Percentiles rank a stretch among this genome's conserved stretches.
phyloP scores from a whole-genome alignment of 2,888 invertebrate species.

The Cistogaster globosa region DNA sequence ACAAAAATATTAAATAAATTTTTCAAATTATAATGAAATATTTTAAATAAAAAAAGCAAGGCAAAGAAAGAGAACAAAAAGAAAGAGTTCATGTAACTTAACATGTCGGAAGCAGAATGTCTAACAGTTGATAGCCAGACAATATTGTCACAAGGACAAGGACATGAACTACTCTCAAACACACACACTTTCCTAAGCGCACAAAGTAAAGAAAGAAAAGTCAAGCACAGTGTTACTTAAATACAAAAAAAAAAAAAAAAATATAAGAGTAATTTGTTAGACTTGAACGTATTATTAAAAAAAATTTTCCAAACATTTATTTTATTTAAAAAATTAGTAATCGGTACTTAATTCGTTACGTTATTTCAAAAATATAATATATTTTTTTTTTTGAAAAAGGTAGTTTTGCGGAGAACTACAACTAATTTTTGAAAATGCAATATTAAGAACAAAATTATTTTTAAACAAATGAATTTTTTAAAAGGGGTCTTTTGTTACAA shows the following conservation, averaged over 20 bases:
- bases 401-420: not conserved
- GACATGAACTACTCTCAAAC: conserved; percentile 48
- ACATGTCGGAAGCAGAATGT: conserved; percentile 69
- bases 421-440: not conserved
- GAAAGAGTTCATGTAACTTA: conserved; percentile 59
- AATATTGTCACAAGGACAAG: conserved; percentile 67
- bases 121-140: conserved; percentile 68
- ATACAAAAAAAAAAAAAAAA: conserved; percentile 3
- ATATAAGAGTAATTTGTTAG: too few relatives aligned
- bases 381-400: too few relatives aligned
- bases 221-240: conserved; percentile 34
- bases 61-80: not conserved
- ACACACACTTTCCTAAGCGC: not conserved
- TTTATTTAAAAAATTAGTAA: too few relatives aligned
- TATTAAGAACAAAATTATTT: too few relatives aligned
- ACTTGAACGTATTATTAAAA: too few relatives aligned
- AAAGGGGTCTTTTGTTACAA: too few relatives aligned
- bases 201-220: not conserved
- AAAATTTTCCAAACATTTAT: too few relatives aligned
- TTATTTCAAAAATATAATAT: too few relatives aligned
- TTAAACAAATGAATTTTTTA: too few relatives aligned
- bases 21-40: conserved; percentile 21
- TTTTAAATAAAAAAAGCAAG: conserved; percentile 9
- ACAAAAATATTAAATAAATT: conserved; percentile 1
- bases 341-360: too few relatives aligned